A percentile compares a stretch with the other conserved stretches of the same genome.
phyloP scores from a whole-genome alignment of 2,797 vertebrate species.

The Valencia hispanica region DNA sequence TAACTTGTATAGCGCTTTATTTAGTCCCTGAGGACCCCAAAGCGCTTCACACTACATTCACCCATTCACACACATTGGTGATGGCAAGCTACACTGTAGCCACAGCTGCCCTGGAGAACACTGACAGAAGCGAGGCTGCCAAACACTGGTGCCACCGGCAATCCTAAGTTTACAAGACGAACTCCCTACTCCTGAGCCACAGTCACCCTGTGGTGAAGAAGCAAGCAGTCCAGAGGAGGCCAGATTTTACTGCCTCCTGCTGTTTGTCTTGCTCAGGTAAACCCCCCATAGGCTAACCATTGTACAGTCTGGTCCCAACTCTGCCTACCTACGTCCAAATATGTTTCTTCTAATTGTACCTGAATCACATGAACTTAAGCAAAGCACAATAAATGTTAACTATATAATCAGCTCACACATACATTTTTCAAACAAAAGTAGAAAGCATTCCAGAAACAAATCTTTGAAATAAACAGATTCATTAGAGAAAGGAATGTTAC shows the following conservation, averaged over 20 bases:
- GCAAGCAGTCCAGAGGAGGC: background rate
- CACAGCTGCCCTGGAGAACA: too few species aligned
- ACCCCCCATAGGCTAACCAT: background rate
- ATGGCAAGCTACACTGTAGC: too few species aligned
- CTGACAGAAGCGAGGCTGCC: too few species aligned
- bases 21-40: too few species aligned
- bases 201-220: too few species aligned
- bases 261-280: background rate
- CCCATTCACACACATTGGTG: too few species aligned
- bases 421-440: background rate
- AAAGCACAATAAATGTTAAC: background rate
- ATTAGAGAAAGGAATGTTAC: background rate
- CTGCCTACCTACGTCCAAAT: background rate
- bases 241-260: background rate
- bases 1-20: too few species aligned
- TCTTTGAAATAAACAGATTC: background rate
- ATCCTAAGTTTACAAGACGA: too few species aligned
- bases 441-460: background rate
- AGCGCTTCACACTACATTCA: too few species aligned
- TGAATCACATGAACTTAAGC: background rate
- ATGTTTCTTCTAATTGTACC: background rate
- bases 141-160: too few species aligned
- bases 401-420: background rate
- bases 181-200: too few species aligned
- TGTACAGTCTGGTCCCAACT: background rate